Evolutionary conservation across 2,797 vertebrate genomes (phyloP).

Genomic region (Enteromius argenteus): DNA sequence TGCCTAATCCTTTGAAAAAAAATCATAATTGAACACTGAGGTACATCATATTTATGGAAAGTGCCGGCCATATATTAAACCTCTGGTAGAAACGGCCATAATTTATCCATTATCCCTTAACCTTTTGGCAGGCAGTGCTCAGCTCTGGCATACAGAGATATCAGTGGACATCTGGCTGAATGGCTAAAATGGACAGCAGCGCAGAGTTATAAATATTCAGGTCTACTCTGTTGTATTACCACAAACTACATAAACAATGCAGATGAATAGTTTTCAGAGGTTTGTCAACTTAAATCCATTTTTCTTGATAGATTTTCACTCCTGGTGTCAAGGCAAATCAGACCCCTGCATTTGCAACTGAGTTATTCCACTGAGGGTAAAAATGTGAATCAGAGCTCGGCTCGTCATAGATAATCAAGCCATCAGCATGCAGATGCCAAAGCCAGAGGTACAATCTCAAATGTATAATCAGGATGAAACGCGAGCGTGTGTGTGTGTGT

Average conservation of each 20-base stretch:
- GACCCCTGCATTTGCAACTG: conserved; percentile 23
- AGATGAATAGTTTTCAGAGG: conserved; percentile 26
- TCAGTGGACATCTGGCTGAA: conserved; percentile 39
- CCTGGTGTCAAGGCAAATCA: conserved; percentile 33
- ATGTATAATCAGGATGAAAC: conserved; percentile 57
- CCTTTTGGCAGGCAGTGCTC: conserved; percentile 27
- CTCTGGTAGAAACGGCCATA: conserved; percentile 13
- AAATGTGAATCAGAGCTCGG: conserved; percentile 56
- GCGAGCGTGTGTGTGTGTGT: conserved; percentile 28
- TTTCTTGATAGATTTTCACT: conserved; percentile 32
- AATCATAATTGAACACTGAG: neutral
- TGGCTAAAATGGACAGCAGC: conserved; percentile 29
- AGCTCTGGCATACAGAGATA: conserved; percentile 37
- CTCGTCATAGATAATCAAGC: conserved; percentile 61
- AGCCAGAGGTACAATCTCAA: conserved; percentile 59
- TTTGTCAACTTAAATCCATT: conserved; percentile 44
- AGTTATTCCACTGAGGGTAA: conserved; percentile 48
- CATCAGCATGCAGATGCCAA: conserved; percentile 62
- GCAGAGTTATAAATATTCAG: conserved; percentile 43
- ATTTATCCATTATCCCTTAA: conserved; percentile 29
- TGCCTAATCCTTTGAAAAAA: neutral
- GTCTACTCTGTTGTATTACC: conserved; percentile 13
- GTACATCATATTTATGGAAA: conserved; percentile 8
- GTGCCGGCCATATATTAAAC: neutral
- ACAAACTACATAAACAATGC: conserved; percentile 41